A percentile compares a stretch with the other conserved stretches of the same genome.
phyloP scores from a whole-genome alignment of 2,113 vertebrate species.

The Oenanthe oenanthe region DNA sequence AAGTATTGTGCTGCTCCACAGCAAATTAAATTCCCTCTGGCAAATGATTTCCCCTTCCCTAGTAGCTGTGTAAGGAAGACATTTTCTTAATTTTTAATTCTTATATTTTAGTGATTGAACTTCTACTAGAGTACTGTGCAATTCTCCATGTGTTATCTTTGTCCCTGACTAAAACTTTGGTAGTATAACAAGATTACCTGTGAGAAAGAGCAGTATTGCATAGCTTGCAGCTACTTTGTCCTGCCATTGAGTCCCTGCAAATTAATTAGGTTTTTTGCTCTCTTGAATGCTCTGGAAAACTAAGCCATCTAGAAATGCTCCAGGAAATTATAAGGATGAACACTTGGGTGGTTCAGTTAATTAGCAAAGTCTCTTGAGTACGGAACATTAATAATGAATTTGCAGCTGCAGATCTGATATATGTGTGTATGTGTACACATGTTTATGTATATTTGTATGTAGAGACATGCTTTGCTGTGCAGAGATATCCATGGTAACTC shows the following conservation, averaged over 20 bases:
- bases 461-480: not conserved
- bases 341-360: slow-evolving; percentile 3
- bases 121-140: not conserved
- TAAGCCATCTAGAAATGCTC: not conserved
- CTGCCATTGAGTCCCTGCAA: not conserved
- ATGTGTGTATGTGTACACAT: too few relatives aligned
- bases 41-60: not conserved
- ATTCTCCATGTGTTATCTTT: not conserved
- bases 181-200: not conserved
- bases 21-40: slow-evolving; percentile 3
- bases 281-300: not conserved
- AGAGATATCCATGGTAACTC: not conserved
- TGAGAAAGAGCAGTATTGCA: not conserved
- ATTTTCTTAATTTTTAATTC: not conserved
- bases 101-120: not conserved
- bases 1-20: not conserved
- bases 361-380: not conserved
- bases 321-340: not conserved
- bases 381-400: not conserved
- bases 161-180: not conserved
- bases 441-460: too few relatives aligned
- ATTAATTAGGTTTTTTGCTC: slow-evolving; percentile 13
- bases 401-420: not conserved
- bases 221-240: not conserved
- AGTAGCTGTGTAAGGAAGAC: not conserved